Base-by-base conservation (phyloP, 1,140 invertebrate species). In the Medauroidea extradentata region DNA sequence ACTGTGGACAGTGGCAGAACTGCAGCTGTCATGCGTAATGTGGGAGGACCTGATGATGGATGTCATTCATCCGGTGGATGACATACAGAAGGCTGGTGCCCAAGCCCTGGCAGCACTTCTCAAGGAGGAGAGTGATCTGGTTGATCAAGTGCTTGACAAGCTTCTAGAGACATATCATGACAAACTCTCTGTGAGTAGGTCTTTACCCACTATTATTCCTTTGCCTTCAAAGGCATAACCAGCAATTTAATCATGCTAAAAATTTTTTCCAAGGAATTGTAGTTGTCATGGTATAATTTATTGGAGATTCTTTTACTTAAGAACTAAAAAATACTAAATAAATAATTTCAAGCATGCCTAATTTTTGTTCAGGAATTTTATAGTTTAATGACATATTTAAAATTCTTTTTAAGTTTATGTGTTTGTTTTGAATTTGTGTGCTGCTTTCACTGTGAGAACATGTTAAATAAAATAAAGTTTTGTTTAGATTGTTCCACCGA, bases 81-180 rank as follows among this genome's bases (percentile, higher is more conserved):
- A 85, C 57, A 81, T 97, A 25, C 86, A 95, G 69, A 81, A 85
- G 61, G 84, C 93, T 7, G 85, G 89, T 1, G 86, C 93, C 0
- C 75, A 81, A 59, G 89, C 91, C 0, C 72, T 96, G 29, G 85
- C 90, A 1, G 76, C 80, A 16, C 75, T 91, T 3, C 74, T 96
- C 3, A 73, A 76, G 41, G 67, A 73, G 3, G 80, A 86, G 67
- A 73, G 73, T 3, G 72, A 77, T 5, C 65, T 83, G 16, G 77
- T 85, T 29, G 78, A 81, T 46, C 59, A 53, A 3, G 83, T 86
- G 46, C 70, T 94, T 34, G 75, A 85, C 27, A 75, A 77, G 53
- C 73, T 97, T 19, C 78, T 93, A 19, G 70, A 82, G 18, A 77
- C 91, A 16, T 98, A 98, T 71, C 76, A 85, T 25, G 84, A 92